Conservation (phyloP, 2,797 vertebrate species). For the Setipinna tenuifilis region DNA sequence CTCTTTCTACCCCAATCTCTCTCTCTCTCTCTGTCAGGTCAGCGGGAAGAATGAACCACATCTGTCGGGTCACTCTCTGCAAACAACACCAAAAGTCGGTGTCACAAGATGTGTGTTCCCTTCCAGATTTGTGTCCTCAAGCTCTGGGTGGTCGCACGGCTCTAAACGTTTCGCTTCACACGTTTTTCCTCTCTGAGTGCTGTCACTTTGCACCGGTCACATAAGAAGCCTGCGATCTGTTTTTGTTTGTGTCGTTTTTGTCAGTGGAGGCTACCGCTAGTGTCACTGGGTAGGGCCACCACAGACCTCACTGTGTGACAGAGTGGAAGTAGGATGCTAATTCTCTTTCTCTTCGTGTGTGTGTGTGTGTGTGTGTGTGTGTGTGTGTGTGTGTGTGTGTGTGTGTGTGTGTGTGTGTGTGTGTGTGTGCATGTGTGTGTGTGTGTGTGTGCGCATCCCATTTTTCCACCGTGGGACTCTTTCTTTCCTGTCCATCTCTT, state of each 20-base stretch:
- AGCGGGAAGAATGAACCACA: conserved; percentile 12
- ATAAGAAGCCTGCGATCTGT: neutral
- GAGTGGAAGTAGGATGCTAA: neutral
- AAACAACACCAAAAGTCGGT: conserved; percentile 20
- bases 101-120: conserved; percentile 18
- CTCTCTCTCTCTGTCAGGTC: neutral
- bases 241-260: neutral
- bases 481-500: neutral
- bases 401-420: neutral
- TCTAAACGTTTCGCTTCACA: neutral
- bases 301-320: neutral
- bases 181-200: neutral
- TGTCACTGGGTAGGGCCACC: neutral
- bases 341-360: neutral
- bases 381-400: neutral
- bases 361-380: neutral
- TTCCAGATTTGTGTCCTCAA: conserved; percentile 6
- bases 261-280: neutral
- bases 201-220: neutral
- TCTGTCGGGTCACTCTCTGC: conserved; percentile 21
- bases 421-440: neutral
- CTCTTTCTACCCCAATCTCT: neutral
- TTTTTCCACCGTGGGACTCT: neutral
- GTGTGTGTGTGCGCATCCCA: neutral
- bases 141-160: conserved; percentile 4